phyloP scores from a whole-genome alignment of 2,888 invertebrate genomes.

The Polydrusus tereticollis region DNA sequence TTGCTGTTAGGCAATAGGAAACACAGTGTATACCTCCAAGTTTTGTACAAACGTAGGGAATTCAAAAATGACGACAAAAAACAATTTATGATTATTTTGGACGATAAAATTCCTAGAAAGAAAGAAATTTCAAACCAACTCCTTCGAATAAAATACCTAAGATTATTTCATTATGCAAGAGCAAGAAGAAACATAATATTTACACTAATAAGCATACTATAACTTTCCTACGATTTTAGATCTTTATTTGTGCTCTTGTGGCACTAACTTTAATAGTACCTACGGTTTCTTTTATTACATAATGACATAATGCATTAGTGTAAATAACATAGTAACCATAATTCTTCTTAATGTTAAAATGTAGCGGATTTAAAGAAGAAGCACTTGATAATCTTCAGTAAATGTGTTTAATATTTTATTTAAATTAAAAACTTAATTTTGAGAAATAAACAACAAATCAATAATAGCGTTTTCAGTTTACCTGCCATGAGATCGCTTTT shows the following conservation, averaged over 20 bases:
- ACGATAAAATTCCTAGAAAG: not conserved
- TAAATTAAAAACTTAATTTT: too few species aligned
- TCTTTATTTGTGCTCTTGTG: slow-evolving; percentile 22
- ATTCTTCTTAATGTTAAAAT: not conserved
- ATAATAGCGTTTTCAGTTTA: too few species aligned
- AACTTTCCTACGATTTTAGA: slow-evolving; percentile 28
- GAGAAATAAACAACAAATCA: too few species aligned
- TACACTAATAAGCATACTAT: slow-evolving; percentile 27
- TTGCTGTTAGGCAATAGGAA: too few species aligned
- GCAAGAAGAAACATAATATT: slow-evolving; percentile 20
- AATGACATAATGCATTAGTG: slow-evolving; percentile 24
- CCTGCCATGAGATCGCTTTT: too few species aligned
- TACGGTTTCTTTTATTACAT: slow-evolving; percentile 29
- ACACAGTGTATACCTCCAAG: too few species aligned
- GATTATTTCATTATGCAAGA: slow-evolving; percentile 26
- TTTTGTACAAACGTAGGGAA: too few species aligned
- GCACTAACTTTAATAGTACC: slow-evolving; percentile 5
- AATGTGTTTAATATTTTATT: too few species aligned
- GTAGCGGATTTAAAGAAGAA: not conserved
- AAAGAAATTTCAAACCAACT: slow-evolving; percentile 31
- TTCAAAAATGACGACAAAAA: too few species aligned
- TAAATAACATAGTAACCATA: slow-evolving; percentile 18
- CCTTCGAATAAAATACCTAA: too few species aligned
- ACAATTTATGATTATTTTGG: too few species aligned
- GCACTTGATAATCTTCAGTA: too few species aligned